Base-by-base conservation (phyloP, 2,797 vertebrate species). In the Galagoides demidoff region DNA sequence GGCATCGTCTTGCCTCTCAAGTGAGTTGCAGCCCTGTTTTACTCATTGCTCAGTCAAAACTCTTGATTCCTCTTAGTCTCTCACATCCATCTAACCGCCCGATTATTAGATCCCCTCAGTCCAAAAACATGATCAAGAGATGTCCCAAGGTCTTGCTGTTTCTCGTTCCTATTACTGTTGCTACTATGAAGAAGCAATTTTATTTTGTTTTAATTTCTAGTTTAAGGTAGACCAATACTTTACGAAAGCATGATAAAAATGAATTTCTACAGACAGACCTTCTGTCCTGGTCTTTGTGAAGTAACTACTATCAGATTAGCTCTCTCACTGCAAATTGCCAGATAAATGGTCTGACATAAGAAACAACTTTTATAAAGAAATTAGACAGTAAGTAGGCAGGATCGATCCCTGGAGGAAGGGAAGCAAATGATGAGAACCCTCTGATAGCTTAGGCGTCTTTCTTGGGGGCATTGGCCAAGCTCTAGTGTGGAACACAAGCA, bases 331-430 rank as follows among this genome's bases (percentile, higher is more conserved):
- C 85, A 52, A 83, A 45, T n/a, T 27, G 9, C 57, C 66, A 34
- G 74, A 85, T 79, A 73, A 78, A 49, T 82, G 25, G 23, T 78
- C 61, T 64, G 63, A 23, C 77, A 5, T 57, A 85, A 20, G 49
- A 68, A 68, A 63, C 31, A 73, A 39, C 73, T 81, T 85, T 88
- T 89, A 92, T 34, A 85, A 66, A 70, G 63, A 92, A 92, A 66
- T 71, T 71, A 37, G 73, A 59, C 37, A 57, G 8, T 57, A 82
- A 74, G 6, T 81, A 34, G 43, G 9, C n/a, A 31, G 27, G 68
- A 70, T 37, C 59, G 27, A 89, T 73, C 49, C 43, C 76, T 78
- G 61, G 77, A 82, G 52, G 85, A 74, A 59, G 45, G 63, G 43
- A 85, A 94, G 19, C 61, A 88, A 78, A 31, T 29, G 82, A 66